Conservation (phyloP, 2,888 invertebrate genomes). For the Oligia strigilis region DNA sequence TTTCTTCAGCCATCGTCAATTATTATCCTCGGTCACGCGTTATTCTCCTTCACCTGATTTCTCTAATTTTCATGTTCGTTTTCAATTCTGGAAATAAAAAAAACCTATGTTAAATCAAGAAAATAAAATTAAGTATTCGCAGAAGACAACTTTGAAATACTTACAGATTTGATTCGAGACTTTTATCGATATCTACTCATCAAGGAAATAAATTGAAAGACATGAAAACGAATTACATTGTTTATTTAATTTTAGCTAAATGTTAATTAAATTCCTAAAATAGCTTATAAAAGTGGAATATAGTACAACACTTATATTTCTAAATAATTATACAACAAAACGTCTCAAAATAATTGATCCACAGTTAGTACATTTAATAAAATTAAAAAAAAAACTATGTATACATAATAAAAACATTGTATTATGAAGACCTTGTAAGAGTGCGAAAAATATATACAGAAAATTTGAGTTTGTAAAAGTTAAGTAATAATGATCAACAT, state of each 20-base stretch:
- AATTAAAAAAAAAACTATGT: slow-evolving; percentile 76
- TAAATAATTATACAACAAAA: slow-evolving; percentile 81
- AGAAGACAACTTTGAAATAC: slow-evolving; percentile 47
- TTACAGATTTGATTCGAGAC: slow-evolving; percentile 47
- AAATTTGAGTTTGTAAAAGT: slow-evolving; percentile 66
- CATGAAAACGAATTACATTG: slow-evolving; percentile 80
- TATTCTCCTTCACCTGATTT: slow-evolving; percentile 63
- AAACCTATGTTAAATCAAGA: slow-evolving; percentile 10
- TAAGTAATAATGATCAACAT: slow-evolving; percentile 62
- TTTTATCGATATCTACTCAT: slow-evolving; percentile 34
- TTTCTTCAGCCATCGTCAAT: slow-evolving; percentile 83
- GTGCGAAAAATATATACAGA: slow-evolving; percentile 81
- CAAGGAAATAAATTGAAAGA: slow-evolving; percentile 69
- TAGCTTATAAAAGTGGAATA: slow-evolving; percentile 87
- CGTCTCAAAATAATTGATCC: slow-evolving; percentile 84
- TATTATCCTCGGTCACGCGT: slow-evolving; percentile 26
- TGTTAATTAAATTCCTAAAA: slow-evolving; percentile 79
- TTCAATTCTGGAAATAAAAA: slow-evolving; percentile 57
- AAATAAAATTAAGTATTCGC: slow-evolving; percentile 15
- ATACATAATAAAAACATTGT: slow-evolving; percentile 75
- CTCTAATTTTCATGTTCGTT: slow-evolving; percentile 65
- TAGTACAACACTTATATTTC: slow-evolving; percentile 82
- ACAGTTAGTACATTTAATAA: slow-evolving; percentile 78
- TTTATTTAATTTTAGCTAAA: slow-evolving; percentile 73
- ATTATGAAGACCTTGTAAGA: slow-evolving; percentile 76